Conservation (phyloP, 2,888 invertebrate species). For the Ornithoptera alexandrae region DNA sequence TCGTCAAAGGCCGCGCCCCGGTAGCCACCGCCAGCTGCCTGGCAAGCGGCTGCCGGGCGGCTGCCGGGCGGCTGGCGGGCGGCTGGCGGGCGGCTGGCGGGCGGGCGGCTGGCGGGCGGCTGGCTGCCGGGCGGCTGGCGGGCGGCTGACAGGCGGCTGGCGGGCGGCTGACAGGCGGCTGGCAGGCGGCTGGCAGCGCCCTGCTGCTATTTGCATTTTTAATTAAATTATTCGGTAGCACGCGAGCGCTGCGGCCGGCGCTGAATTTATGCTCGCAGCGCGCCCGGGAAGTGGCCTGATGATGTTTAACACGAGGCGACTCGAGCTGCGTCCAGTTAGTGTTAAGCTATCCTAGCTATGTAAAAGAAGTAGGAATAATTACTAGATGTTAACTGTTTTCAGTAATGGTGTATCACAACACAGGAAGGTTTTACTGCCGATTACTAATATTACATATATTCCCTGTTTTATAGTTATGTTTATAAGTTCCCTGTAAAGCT, state of each 20-base stretch:
- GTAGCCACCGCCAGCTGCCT: too few species aligned
- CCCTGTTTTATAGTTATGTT: too few species aligned
- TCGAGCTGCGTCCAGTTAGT: background rate
- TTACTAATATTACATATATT: too few species aligned
- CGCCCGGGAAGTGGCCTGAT: background rate
- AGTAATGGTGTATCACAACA: too few species aligned
- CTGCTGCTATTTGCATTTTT: background rate
- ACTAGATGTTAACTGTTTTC: too few species aligned
- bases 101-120: background rate
- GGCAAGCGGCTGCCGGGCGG: background rate
- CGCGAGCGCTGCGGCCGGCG: background rate
- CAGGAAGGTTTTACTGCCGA: too few species aligned
- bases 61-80: background rate
- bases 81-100: too few species aligned
- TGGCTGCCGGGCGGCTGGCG: background rate
- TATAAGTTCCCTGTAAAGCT: too few species aligned
- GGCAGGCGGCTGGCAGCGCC: background rate
- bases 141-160: too few species aligned
- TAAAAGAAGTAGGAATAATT: too few species aligned
- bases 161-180: background rate
- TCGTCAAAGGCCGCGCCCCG: too few species aligned
- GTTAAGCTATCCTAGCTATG: background rate
- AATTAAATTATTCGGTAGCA: background rate
- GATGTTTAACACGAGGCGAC: background rate
- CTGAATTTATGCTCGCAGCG: background rate